Conservation (phyloP, 2,113 vertebrate species). For the Lanius collurio region DNA sequence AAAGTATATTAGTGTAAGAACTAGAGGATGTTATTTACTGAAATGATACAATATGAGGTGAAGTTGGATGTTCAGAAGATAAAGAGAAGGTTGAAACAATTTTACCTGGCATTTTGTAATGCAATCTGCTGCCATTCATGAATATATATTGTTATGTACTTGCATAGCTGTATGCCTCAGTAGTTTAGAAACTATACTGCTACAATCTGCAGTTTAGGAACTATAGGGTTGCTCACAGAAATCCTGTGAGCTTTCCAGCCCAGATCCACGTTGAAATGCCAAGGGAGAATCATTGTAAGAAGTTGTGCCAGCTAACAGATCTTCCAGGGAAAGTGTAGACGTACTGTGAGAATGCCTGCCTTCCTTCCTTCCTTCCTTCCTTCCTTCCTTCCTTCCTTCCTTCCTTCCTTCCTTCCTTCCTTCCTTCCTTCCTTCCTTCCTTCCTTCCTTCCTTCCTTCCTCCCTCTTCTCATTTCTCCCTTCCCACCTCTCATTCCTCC, state of each 20-base stretch:
- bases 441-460: not conserved
- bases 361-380: no score
- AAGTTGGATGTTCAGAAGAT: constrained; percentile 23
- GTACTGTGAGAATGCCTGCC: not conserved
- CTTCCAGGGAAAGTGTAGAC: not conserved
- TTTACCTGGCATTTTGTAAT: not conserved
- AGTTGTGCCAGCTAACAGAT: not conserved
- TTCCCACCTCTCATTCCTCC: not conserved
- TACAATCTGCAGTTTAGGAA: not conserved
- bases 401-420: not conserved
- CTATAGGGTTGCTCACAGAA: not conserved
- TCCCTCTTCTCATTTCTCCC: not conserved
- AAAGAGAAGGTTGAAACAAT: constrained; percentile 16
- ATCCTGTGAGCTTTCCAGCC: not conserved
- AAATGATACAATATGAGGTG: constrained; percentile 58
- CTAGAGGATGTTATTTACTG: constrained; percentile 59
- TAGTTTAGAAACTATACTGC: not conserved
- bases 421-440: not conserved
- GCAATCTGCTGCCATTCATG: not conserved
- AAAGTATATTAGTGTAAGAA: constrained; percentile 48
- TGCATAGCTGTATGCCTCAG: not conserved
- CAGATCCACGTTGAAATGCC: not conserved
- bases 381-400: not conserved
- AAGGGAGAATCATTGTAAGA: not conserved
- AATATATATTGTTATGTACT: not conserved